These are phyloP conservation scores for Puntigrus tetrazona DNA, from an alignment of 2,113 vertebrate species.

Conservation along the genomic window DNA sequence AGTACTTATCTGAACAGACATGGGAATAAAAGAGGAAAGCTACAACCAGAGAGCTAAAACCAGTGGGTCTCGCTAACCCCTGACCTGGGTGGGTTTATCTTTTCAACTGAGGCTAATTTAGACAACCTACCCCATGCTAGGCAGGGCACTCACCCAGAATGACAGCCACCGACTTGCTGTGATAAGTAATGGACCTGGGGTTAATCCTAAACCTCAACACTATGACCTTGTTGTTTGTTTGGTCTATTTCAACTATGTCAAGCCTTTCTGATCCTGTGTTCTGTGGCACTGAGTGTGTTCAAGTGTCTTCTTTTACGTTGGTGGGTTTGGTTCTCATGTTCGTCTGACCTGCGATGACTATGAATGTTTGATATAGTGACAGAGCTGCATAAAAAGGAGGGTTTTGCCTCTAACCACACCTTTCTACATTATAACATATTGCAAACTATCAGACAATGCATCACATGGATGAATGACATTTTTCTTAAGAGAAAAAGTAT, in stretches of 20 bases:
- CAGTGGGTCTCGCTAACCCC: conserved; percentile 73
- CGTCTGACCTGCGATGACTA: background rate
- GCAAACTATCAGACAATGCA: conserved; percentile 60
- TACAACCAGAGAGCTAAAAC: conserved; percentile 74
- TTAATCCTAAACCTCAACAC: conserved; percentile 69
- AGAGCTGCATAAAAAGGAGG: background rate
- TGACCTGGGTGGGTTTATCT: conserved; percentile 75
- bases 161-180: conserved; percentile 64
- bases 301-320: conserved; percentile 55
- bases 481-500: conserved; percentile 73
- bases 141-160: conserved; percentile 67
- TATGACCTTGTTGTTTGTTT: conserved; percentile 67
- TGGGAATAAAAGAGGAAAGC: conserved; percentile 73
- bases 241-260: conserved; percentile 64
- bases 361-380: background rate
- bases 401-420: background rate
- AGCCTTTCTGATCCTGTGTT: conserved; percentile 67
- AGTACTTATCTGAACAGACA: conserved; percentile 76
- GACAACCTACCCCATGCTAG: conserved; percentile 71
- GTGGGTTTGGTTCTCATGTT: background rate
- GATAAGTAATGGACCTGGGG: conserved; percentile 75
- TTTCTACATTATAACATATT: background rate
- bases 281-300: conserved; percentile 65
- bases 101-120: conserved; percentile 73
- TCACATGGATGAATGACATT: conserved; percentile 67